These are phyloP conservation scores for Dorcus parallelipipedus DNA, from an alignment of 2,888 invertebrate species.

Conservation along the genomic window DNA sequence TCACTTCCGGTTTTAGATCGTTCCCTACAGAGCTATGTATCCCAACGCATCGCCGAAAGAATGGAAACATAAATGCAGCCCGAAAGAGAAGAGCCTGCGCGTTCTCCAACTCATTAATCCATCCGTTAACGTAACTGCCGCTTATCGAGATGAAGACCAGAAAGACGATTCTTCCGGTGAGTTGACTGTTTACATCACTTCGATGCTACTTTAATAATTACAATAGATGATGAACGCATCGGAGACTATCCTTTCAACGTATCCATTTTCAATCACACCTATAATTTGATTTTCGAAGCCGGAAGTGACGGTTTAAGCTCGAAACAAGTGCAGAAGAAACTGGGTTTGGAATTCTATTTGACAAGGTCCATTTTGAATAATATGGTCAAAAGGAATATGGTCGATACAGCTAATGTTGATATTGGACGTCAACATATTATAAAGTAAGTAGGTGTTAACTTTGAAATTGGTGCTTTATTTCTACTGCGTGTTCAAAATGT, in stretches of 20 bases:
- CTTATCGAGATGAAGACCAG: conserved; percentile 44
- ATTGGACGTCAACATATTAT: conserved; percentile 33
- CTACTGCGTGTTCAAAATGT: too few species aligned
- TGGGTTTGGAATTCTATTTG: conserved; percentile 33
- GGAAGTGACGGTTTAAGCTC: conserved; percentile 32
- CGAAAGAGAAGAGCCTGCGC: conserved; percentile 52
- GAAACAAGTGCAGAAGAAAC: conserved; percentile 29
- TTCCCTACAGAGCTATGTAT: conserved; percentile 51
- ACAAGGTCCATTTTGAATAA: conserved; percentile 31
- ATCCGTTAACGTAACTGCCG: conserved; percentile 51
- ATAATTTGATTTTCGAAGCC: conserved; percentile 30
- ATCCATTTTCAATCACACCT: conserved; percentile 39
- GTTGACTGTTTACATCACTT: background rate
- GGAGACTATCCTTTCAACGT: conserved; percentile 28
- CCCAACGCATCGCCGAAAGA: conserved; percentile 55
- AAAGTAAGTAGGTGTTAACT: conserved; percentile 30
- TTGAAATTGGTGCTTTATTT: too few species aligned
- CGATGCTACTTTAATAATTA: background rate
- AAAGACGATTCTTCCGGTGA: conserved; percentile 30
- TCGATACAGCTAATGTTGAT: conserved; percentile 32
- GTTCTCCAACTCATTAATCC: conserved; percentile 58
- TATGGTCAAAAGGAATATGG: conserved; percentile 28
- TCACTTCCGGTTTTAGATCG: conserved; percentile 48
- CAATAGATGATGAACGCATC: conserved; percentile 25
- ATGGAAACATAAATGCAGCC: conserved; percentile 51